phyloP scores from a whole-genome alignment of 2,113 vertebrate species.

The Theropithecus gelada region DNA sequence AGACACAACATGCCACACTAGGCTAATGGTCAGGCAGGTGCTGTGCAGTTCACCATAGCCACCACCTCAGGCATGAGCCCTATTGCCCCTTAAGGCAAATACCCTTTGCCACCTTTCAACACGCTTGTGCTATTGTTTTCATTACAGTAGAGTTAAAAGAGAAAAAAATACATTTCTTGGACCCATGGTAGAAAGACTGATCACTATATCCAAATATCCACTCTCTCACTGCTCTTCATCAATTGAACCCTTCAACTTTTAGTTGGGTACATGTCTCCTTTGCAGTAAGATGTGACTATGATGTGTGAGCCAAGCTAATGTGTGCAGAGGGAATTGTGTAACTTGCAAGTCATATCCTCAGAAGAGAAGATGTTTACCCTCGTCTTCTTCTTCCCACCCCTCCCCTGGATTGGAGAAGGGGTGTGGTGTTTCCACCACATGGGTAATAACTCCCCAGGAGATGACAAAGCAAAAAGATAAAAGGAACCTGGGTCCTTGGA shows the following conservation, averaged over 20 bases:
- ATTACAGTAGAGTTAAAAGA: neutral
- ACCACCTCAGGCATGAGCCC: neutral
- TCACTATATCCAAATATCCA: neutral
- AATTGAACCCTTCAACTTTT: neutral
- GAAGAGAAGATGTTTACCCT: neutral
- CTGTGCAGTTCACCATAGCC: neutral
- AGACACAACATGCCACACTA: neutral
- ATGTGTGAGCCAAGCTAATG: neutral
- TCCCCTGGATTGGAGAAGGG: neutral
- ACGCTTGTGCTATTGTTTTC: neutral
- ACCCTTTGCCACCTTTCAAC: neutral
- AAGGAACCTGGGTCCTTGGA: neutral
- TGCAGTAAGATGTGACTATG: neutral
- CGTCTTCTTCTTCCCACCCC: neutral
- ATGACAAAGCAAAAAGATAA: neutral
- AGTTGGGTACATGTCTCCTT: neutral
- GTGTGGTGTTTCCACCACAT: neutral
- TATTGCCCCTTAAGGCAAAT: neutral
- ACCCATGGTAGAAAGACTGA: neutral
- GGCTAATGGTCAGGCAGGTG: accelerated
- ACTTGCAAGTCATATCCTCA: neutral
- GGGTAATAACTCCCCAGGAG: neutral
- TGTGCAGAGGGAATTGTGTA: neutral
- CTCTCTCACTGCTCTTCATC: neutral
- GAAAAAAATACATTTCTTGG: neutral